Percentiles rank a stretch among this genome's conserved stretches.
These are phyloP conservation scores for Cyclophora albipunctata DNA, from an alignment of 2,888 invertebrate genomes.

Conservation along the genomic window DNA sequence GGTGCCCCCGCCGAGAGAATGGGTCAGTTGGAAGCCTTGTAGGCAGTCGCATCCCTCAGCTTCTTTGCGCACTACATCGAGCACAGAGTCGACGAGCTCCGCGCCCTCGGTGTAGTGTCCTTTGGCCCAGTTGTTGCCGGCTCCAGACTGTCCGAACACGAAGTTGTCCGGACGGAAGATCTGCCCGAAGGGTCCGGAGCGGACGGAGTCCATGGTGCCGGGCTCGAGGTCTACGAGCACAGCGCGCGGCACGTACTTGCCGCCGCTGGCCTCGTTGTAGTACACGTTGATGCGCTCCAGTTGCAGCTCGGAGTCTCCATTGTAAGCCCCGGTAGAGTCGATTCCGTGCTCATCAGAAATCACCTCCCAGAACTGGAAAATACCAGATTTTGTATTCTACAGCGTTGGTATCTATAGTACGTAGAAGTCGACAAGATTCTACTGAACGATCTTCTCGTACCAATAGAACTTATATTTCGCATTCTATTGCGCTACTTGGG, in stretches of 20 bases:
- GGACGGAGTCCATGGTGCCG: conserved; percentile 79
- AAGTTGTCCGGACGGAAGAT: conserved; percentile 85
- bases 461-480: too few species aligned
- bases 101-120: conserved; percentile 83
- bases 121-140: conserved; percentile 77
- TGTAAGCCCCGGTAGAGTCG: conserved; percentile 63
- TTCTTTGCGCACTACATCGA: conserved; percentile 76
- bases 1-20: conserved; percentile 84
- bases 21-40: conserved; percentile 78
- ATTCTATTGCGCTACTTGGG: too few species aligned
- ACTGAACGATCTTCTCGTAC: too few species aligned
- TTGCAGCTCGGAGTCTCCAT: conserved; percentile 82
- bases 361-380: conserved; percentile 61
- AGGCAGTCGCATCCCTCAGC: conserved; percentile 81
- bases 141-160: conserved; percentile 78
- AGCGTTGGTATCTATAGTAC: not conserved
- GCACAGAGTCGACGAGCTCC: conserved; percentile 76
- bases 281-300: conserved; percentile 85
- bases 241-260: conserved; percentile 59
- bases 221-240: conserved; percentile 62
- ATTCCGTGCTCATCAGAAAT: conserved; percentile 62
- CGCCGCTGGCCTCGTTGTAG: conserved; percentile 81
- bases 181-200: conserved; percentile 80
- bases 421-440: not conserved
- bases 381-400: conserved; percentile 1